Evolutionary conservation across 2,888 invertebrate species (phyloP), one percentile per base, ranked within the genome.

Genomic region (Nudaria mundana): DNA sequence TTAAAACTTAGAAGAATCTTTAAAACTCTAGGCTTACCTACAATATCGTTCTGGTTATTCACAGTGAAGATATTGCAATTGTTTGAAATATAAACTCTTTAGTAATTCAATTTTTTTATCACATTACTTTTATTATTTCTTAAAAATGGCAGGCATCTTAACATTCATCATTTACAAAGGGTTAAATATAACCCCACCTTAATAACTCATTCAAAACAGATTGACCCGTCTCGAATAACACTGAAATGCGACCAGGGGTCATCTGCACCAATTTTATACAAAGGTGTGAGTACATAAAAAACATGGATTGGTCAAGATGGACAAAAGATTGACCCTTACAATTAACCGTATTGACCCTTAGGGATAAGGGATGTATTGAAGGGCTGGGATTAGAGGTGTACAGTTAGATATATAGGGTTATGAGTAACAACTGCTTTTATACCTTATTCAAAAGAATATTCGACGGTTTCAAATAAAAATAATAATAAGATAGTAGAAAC

Each of bases 251-350:
- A 84, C 71, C 75, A 52, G 55, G 76, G 87, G 86, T 87, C 84
- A 82, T 76, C 79, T 82, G 81, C 83, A 81, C 84, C 82, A 76
- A 57, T 61, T 55, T 67, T 45, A 70, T 66, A 79, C 78, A 83
- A 81, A 72, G 70, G 72, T 72, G 48, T 68, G 59, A 63, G 56
- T 48, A 44, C 49, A 57, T 60, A 73, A 83, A 81, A 80, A 81
- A 74, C 56, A 62, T 58, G 66, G 69, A 84, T 85, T 85, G 86
- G 85, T 69, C 68, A 58, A 59, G 44, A 37, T 56, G 74, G 71
- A 82, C 83, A 72, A 64, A 63, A 50, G 39, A 45, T 29, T 79
- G 76, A 80, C 84, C 84, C 80, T 66, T 67, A 44, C 56, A 76
- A 76, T 80, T 74, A 70, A 49, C 53, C 56, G 57, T 62, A 45